Evolutionary conservation across 2,797 vertebrate species (phyloP).

Genomic region (Silurus lanzhouensis): DNA sequence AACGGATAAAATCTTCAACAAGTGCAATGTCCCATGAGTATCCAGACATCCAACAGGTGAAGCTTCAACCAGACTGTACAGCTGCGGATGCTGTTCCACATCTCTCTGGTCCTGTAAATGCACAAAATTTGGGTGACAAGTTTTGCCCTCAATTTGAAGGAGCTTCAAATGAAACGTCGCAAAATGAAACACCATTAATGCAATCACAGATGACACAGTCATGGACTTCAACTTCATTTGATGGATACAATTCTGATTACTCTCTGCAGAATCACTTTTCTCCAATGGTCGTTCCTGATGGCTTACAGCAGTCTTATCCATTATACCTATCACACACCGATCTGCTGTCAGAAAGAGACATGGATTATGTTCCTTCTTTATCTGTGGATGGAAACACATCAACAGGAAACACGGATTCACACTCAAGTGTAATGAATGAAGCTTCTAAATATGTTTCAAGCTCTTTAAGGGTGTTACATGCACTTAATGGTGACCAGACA

Average conservation of each 20-base stretch:
- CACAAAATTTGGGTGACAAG: constrained; percentile 84
- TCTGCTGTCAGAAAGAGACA: constrained; percentile 68
- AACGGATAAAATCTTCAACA: constrained; percentile 63
- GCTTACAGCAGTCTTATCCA: constrained; percentile 64
- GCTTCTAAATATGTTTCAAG: constrained; percentile 80
- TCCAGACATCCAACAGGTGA: constrained; percentile 76
- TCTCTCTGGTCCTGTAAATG: constrained; percentile 81
- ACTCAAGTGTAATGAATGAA: constrained; percentile 73
- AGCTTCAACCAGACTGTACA: constrained; percentile 74
- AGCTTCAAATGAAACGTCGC: constrained; percentile 80
- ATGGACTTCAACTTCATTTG: constrained; percentile 80
- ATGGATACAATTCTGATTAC: constrained; percentile 72
- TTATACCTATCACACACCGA: constrained; percentile 70
- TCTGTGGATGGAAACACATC: constrained; percentile 59
- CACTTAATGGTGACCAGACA: constrained; percentile 75
- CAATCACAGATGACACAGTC: constrained; percentile 81
- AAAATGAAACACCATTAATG: constrained; percentile 80
- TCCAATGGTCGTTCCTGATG: constrained; percentile 67
- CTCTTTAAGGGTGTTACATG: constrained; percentile 78
- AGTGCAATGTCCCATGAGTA: constrained; percentile 72
- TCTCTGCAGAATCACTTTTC: constrained; percentile 73
- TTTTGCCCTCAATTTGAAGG: constrained; percentile 83
- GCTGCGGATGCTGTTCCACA: constrained; percentile 74
- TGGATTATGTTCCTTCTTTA: constrained; percentile 62
- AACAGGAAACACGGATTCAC: constrained; percentile 67